Evolutionary conservation across 2,113 vertebrate species (phyloP), one percentile per base, ranked within the genome.

Genomic region (Electrona antarctica): DNA sequence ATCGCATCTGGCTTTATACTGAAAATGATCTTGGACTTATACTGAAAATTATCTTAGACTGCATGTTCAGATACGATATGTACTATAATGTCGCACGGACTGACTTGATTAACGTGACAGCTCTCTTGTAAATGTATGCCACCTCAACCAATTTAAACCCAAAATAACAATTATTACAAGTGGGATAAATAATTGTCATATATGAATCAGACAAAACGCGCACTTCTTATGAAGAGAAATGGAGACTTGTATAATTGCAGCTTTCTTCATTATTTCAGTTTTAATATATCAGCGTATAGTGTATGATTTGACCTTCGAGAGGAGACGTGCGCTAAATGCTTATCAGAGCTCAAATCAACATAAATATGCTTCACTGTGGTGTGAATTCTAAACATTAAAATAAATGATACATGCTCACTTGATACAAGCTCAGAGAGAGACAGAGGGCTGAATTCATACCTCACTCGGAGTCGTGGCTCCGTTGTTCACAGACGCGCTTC

Each of bases 381-480:
- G 6, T 60, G 7, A 5, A 41, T 55, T 50, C 7, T 11, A 49
- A 46, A 7, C 14, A 14, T 56, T 7, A 59, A 56, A 49, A 71
- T 12, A 12, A 55, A 51, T 59, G 47, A 3, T 4, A 4, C 7
- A 57, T 46, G 48, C 33, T 54, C 0, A 29, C 2, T 14, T 69
- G 33, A 41, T 41, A 41, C 5, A 6, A 41, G 33, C 28, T 51
- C 28, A 6, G 29, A 15, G 10, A 6, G 21, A 21, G 2, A 21
- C 21, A 21, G 21, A 28, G 55, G 33, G 13, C n/a, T 63, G 60
- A 11, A 76, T 49, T 60, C 15, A 21, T 41, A 94, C 92, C 96
- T 97, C 94, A 46, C 90, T 95, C 33, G 95, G 91, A 69, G 93
- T 92, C 7, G 93, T 93, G 46, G 94, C 91, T 56, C 92, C 91